A percentile compares a stretch with the other conserved stretches of the same genome.
These are phyloP conservation scores for Torymus texanus DNA, from an alignment of 2,888 invertebrate genomes.

Conservation along the genomic window DNA sequence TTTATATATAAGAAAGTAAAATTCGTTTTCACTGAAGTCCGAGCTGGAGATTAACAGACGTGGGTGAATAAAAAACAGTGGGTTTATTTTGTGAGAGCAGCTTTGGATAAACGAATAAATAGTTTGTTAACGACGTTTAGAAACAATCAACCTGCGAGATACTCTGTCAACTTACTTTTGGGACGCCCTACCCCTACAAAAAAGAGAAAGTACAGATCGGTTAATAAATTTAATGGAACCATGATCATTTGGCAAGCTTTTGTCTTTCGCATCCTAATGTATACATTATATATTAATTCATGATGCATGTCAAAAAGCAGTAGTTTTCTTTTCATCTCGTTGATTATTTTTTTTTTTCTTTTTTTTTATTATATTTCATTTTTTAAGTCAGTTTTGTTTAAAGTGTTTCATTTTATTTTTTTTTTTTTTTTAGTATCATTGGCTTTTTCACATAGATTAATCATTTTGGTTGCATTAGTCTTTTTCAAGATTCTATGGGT, in stretches of 20 bases:
- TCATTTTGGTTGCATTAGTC: constrained; percentile 9
- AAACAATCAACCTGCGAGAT: constrained; percentile 65
- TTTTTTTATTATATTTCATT: constrained; percentile 4
- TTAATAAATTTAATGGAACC: constrained; percentile 66
- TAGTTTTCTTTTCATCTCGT: too few species aligned
- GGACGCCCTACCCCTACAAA: constrained; percentile 75
- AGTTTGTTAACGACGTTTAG: constrained; percentile 70
- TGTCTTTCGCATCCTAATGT: constrained; percentile 42
- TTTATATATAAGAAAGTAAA: neutral
- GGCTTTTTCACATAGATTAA: neutral
- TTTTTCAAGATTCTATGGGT: constrained; percentile 23
- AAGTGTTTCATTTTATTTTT: constrained; percentile 11
- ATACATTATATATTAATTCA: neutral
- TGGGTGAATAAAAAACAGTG: constrained; percentile 23
- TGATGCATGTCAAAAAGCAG: neutral
- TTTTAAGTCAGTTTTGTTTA: constrained; percentile 16
- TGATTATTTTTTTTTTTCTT: constrained; percentile 8
- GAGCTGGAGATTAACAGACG: constrained; percentile 34
- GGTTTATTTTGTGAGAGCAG: constrained; percentile 55
- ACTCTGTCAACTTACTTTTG: constrained; percentile 74
- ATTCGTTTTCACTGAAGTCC: constrained; percentile 51
- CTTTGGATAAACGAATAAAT: constrained; percentile 63
- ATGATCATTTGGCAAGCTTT: constrained; percentile 44
- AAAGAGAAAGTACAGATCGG: constrained; percentile 72
- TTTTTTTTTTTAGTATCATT: neutral